Evolutionary conservation across 1,140 invertebrate species (phyloP), one percentile per base, ranked within the genome.

Genomic region (Saccostrea cuccullata): DNA sequence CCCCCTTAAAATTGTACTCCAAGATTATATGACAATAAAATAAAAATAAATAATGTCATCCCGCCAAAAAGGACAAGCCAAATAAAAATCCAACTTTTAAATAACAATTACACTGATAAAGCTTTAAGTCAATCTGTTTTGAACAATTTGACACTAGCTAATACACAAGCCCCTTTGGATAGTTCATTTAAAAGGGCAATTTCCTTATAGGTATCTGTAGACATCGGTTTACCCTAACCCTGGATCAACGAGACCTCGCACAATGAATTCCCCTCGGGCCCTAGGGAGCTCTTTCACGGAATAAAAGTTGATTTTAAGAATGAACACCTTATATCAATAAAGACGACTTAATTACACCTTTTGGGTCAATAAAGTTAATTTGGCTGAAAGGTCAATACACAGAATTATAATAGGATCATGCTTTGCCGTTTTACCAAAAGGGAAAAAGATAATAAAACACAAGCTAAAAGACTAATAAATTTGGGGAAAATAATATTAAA

Each of bases 281-380:
- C 70, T 26, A 12, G 30, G 15, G 26, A 77, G 23, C 70, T 77
- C 23, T 77, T 40, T 26, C 26, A 77, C 17, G 0, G 15, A 77
- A 36, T 36, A 30, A 77, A 36, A 77, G 70, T 77, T 77, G 30
- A 30, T 77, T 36, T 36, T 77, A 26, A 30, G 70, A 77, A 36
- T 30, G 26, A 30, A 77, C 30, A 77, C 70, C 26, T 77, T 77
- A 26, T 77, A 77, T 77, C 70, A 77, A 77, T 30, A 77, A 30
- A 77, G 70, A 77, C 70, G 26, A 30, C 70, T 77, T 77, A 77
- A 77, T 77, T 36, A 30, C 70, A 77, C 70, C 70, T 77, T 36
- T 77, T 77, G 70, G 70, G 70, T 77, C 70, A 77, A 77, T 36
- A 77, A 77, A 77, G 70, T 77, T 77, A 77, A 77, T 77, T 77